A percentile compares a stretch with the other conserved stretches of the same genome.
phyloP scores from a whole-genome alignment of 2,888 invertebrate genomes.

The Amphipoea lucens region DNA sequence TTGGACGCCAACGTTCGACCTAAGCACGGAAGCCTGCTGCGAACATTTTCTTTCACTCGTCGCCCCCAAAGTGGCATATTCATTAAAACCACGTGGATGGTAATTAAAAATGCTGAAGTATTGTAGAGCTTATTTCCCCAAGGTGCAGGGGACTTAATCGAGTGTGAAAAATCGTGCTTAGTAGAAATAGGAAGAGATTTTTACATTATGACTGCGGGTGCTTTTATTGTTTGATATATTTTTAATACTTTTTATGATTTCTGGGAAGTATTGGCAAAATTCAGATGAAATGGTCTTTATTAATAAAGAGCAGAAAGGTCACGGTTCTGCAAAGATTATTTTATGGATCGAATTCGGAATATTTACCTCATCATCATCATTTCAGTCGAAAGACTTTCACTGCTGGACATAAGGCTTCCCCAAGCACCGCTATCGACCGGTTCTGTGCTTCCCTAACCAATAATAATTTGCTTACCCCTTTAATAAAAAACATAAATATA shows the following conservation, averaged over 20 bases:
- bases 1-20: conserved; percentile 17
- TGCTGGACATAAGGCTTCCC: background rate
- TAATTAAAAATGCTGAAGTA: conserved; percentile 58
- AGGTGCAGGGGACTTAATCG: conserved; percentile 44
- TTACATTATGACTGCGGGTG: background rate
- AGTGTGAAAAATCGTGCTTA: conserved; percentile 55
- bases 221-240: background rate
- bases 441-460: background rate
- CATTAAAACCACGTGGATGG: conserved; percentile 62
- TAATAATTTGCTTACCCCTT: background rate
- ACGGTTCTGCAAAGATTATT: background rate
- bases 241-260: conserved; percentile 1
- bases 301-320: background rate
- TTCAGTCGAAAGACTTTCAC: background rate
- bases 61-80: conserved; percentile 60
- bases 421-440: background rate
- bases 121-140: conserved; percentile 55
- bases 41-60: conserved; percentile 54
- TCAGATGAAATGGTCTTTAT: background rate
- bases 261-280: background rate
- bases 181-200: background rate
- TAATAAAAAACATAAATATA: background rate
- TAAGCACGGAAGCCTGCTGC: conserved; percentile 40
- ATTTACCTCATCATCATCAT: background rate
- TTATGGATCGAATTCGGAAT: background rate